Base-by-base conservation (phyloP, 2,797 vertebrate species). In the Scolopax bukidnonensis region DNA sequence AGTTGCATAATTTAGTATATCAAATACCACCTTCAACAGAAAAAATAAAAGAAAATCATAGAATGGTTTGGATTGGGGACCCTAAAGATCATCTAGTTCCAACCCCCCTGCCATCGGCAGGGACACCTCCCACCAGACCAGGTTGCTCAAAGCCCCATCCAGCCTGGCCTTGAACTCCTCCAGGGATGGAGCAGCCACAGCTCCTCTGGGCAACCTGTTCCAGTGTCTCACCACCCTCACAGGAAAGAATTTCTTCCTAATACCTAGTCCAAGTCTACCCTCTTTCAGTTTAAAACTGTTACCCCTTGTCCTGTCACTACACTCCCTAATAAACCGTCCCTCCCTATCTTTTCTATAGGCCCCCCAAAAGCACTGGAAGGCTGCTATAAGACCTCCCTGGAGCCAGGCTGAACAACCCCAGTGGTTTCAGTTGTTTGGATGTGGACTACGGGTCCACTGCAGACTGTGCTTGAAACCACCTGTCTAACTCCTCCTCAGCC, bases 11-110 rank as follows among this genome's bases (percentile, higher is more conserved):
- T 88, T 78, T 92, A 80, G 56, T 77, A 73, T 36, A 64, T 90
- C 63, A 95, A 93, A 95, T 92, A 74, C 6, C 13, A 85, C n/a
- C 41, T 92, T 86, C 51, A 90, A 56, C 38, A 83, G 45, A 43
- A 76, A 95, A 56, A 51, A 75, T 36, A 36, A 36, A 36, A 36
- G 8, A 36, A 36, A 64, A 43, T 64, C 7, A 21, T 32, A 43
- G 6, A 64, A 43, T 64, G 14, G 40, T 32, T 43, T 23, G 40
- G 5, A 7, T 21, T 11, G 20, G 40, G 28, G 28, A 43, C 61
- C 19, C 30, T 23, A 23, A 43, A 32, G 28, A 64, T 32, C 28
- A 64, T 8, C 12, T 5, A 41, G 18, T 43, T 43, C 40, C 40
- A 63, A 30, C 18, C 19, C 38, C 25, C 9, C 13, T 32, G 40